Base-by-base conservation (phyloP, 2,888 invertebrate genomes). In the Enchytraeus crypticus region DNA sequence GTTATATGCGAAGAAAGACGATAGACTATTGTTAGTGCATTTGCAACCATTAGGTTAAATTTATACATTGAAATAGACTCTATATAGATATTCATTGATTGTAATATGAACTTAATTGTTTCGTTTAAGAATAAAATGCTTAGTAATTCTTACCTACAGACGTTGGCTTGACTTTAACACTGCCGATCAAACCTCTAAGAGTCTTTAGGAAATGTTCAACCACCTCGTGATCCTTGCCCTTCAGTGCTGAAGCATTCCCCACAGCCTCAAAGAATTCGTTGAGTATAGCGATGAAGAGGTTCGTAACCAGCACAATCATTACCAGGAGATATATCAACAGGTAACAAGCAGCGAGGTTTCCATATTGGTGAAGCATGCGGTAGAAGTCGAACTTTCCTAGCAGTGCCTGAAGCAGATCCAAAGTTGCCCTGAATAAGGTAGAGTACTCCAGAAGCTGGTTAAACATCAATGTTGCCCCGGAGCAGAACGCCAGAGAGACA, bases 321-420 rank as follows among this genome's bases (percentile, higher is more conserved):
- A 30, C 53, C 3, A 53, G 30, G 14, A 61, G 53, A 30, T 59
- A 61, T n/a, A 32, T 23, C 30, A 61, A 45, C 45, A 61, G 53
- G 33, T 43, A 59, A 23, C 27, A 27, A 2, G 43, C 46, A 0
- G 60, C 58, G 18, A n/a, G 26, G 5, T 21, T 3, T 21, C 61
- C 61, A 18, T 43, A 29, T 11, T 32, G 27, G 1, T 30, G 46
- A 4, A 43, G 23, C 2, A 61, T 29, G 5, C 27, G n/a, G 2
- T 21, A 8, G 30, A 61, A 61, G 53, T 61, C 34, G 53, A 61
- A 61, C 27, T 61, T 59, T 18, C 53, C 58, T 21, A 61, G 32
- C 8, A 53, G 43, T n/a, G 58, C 51, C 1, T 51, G 27, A 27
- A 60, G 26, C 46, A 60, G 54, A 11, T 38, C 26, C 45, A 29